These are phyloP conservation scores for Crematogaster levior DNA, from an alignment of 2,888 invertebrate species.

Conservation along the genomic window DNA sequence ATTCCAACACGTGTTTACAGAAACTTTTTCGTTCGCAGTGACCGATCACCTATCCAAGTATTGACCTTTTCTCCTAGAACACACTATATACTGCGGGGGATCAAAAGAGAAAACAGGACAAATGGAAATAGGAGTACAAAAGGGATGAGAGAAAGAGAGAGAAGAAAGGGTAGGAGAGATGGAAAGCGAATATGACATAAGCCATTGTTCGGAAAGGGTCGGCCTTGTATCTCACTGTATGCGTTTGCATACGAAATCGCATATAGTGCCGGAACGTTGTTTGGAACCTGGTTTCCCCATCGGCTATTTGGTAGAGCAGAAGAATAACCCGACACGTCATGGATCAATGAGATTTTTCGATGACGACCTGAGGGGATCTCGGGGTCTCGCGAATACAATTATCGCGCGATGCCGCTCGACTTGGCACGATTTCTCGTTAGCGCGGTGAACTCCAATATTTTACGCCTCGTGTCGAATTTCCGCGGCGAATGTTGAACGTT, in stretches of 20 bases:
- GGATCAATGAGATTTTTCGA: slow-evolving; percentile 68
- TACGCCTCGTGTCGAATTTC: slow-evolving; percentile 28
- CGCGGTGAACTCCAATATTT: slow-evolving; percentile 10
- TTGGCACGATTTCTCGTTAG: slow-evolving; percentile 39
- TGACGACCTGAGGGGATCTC: slow-evolving; percentile 57
- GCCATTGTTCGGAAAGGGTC: slow-evolving; percentile 67
- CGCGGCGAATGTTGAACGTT: slow-evolving; percentile 12
- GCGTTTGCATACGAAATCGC: slow-evolving; percentile 72
- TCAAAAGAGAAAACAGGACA: slow-evolving; percentile 24
- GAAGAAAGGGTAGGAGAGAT: not conserved
- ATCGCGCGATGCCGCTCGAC: slow-evolving; percentile 43
- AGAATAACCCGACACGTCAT: slow-evolving; percentile 26
- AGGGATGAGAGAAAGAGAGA: not conserved
- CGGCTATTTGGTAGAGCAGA: slow-evolving; percentile 21
- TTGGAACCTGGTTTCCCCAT: slow-evolving; percentile 61
- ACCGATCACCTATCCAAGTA: slow-evolving; percentile 33
- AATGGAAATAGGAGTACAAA: slow-evolving; percentile 3
- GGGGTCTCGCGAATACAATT: slow-evolving; percentile 58
- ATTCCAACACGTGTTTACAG: slow-evolving; percentile 17
- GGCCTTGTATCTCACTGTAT: slow-evolving; percentile 68
- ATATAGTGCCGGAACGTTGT: slow-evolving; percentile 61
- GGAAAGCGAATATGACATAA: slow-evolving; percentile 68
- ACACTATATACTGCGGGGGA: slow-evolving; percentile 3
- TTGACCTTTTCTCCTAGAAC: slow-evolving; percentile 34
- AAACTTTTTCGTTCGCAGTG: slow-evolving; percentile 35